These are phyloP conservation scores for Troides oblongomaculatus DNA, from an alignment of 2,888 invertebrate species.

Conservation along the genomic window DNA sequence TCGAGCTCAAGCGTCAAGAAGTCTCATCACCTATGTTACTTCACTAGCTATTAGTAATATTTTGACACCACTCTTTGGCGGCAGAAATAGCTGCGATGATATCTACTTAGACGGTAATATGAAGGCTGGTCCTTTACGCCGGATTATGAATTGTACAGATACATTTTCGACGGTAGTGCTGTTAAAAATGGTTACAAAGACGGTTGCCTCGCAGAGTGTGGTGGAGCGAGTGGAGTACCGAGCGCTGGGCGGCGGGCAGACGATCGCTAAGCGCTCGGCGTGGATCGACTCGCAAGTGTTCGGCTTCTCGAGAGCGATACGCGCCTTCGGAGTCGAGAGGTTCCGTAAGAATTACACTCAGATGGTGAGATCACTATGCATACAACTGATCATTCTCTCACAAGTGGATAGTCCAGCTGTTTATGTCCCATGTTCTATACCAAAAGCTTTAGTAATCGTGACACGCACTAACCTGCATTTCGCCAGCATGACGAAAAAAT, in stretches of 20 bases:
- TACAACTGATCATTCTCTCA: not conserved
- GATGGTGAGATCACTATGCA: slow-evolving; percentile 77
- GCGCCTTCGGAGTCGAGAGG: slow-evolving; percentile 93
- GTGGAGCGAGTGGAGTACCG: slow-evolving; percentile 94
- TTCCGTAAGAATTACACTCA: slow-evolving; percentile 92
- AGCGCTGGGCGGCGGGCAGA: slow-evolving; percentile 85
- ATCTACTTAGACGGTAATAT: not conserved
- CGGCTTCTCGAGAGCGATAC: slow-evolving; percentile 92
- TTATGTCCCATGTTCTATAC: too few relatives aligned
- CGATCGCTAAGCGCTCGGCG: slow-evolving; percentile 89
- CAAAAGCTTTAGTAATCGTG: too few relatives aligned
- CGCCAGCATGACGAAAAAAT: too few relatives aligned
- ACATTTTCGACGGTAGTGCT: too few relatives aligned
- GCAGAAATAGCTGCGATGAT: not conserved
- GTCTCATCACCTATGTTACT: too few relatives aligned
- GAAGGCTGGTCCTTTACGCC: not conserved
- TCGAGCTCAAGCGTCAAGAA: too few relatives aligned
- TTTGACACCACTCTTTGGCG: not conserved
- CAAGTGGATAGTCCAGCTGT: too few relatives aligned
- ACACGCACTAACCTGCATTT: too few relatives aligned
- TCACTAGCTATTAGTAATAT: not conserved
- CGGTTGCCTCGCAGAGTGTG: slow-evolving; percentile 82
- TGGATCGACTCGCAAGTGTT: slow-evolving; percentile 94
- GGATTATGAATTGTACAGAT: not conserved
- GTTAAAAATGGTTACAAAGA: not conserved